Evolutionary conservation across 2,113 vertebrate genomes (phyloP).

Genomic region (Urocynchramus pylzowi): DNA sequence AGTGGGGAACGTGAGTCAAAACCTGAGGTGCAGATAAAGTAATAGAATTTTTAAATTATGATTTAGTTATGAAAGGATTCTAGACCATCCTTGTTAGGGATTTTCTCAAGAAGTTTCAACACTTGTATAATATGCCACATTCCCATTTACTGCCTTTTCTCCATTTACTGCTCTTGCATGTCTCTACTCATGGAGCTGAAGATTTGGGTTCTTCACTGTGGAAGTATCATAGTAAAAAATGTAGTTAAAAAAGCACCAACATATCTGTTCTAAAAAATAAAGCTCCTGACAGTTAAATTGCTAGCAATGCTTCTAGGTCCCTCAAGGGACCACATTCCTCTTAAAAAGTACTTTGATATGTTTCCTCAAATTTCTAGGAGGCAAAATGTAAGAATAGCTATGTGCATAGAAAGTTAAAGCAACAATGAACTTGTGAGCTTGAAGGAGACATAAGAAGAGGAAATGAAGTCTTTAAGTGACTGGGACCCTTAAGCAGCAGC

Average conservation of each 20-base stretch:
- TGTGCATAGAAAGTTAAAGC: background rate
- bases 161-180: background rate
- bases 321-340: background rate
- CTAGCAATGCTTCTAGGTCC: background rate
- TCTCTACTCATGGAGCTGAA: accelerated
- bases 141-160: background rate
- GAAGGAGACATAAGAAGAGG: background rate
- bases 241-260: background rate
- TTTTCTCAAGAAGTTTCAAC: background rate
- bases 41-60: background rate
- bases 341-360: background rate
- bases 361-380: background rate
- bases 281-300: background rate
- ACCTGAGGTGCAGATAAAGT: background rate
- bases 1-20: background rate
- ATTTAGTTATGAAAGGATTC: background rate
- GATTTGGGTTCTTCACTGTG: background rate
- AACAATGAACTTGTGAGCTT: background rate
- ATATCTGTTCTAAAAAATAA: background rate
- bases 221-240: background rate
- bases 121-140: background rate
- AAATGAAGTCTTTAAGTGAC: background rate
- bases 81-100: background rate
- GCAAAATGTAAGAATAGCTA: background rate
- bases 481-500: background rate